Base-by-base conservation (phyloP, 2,888 invertebrate species). In the Plagiodera versicolora region DNA sequence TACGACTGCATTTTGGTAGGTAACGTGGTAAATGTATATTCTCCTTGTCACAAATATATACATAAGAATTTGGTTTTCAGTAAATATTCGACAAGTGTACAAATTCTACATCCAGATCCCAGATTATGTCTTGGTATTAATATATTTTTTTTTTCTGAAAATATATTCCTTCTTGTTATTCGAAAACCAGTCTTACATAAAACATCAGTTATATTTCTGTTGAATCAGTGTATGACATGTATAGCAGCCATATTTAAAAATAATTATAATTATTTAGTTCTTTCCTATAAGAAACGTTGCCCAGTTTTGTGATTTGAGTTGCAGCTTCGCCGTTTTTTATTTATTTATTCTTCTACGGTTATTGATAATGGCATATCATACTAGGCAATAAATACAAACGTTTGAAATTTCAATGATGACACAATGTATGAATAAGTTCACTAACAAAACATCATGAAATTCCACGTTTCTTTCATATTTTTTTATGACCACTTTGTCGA, bases 341-440 rank as follows among this genome's bases (percentile, higher is more conserved):
- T 62, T 63, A 20, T 32, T 47, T 30, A 52, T 52, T 51, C 16
- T 14, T 35, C 18, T 1, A 46, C 18, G 18, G 9, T 20, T 18
- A 28, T 56, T 18, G 55, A 63, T 63, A 56, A 63, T 60, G 63
- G 63, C 67, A 67, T 67, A 67, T 67, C 67, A 61, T 53, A 55
- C 46, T 58, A 60, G 63, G 65, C 65, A 67, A 67, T 66, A 64
- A 58, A 35, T 24, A 54, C 46, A 51, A 46, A 56, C 58, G 47
- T 59, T 14, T 54, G 50, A 20, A 53, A 44, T 32, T 2, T 39
- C n/a, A 35, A 60, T 39, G 47, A 58, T 48, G 39, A 55, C 54
- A 44, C 35, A 59, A 28, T 60, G n/a, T n/a, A 57, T 49, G 47
- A 61, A 63, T 58, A 69, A 72, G 74, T 75, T 75, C 73, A 75